These are phyloP conservation scores for Pandemis heparana DNA, from an alignment of 2,888 invertebrate species.

Conservation along the genomic window DNA sequence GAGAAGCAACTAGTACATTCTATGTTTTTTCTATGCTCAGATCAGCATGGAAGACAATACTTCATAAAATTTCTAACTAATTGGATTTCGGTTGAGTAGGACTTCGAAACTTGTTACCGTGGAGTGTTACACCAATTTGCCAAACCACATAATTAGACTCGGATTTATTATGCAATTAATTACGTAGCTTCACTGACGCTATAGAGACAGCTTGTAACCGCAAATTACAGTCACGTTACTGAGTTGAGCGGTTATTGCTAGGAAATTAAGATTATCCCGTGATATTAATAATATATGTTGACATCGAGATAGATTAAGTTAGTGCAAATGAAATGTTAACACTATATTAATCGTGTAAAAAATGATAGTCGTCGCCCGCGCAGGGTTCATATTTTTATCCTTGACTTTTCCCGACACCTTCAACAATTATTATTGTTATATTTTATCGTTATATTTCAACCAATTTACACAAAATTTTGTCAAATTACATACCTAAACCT, in stretches of 20 bases:
- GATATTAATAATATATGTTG: constrained; percentile 11
- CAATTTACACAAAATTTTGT: no score
- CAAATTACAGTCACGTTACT: constrained; percentile 25
- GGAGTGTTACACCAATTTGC: not conserved
- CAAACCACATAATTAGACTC: constrained; percentile 19
- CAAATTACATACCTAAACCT: no score
- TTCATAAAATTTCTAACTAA: not conserved
- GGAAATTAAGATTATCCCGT: constrained; percentile 17
- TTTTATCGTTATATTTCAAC: no score
- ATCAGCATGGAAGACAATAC: not conserved
- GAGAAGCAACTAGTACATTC: no score
- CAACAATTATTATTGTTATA: no score
- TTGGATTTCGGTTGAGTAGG: constrained; percentile 1
- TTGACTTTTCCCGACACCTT: no score
- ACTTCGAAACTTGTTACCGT: not conserved
- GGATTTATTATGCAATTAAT: constrained; percentile 30
- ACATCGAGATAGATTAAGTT: constrained; percentile 9
- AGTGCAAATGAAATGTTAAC: no score
- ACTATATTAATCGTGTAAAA: no score
- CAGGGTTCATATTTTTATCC: not conserved
- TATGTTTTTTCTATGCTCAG: no score
- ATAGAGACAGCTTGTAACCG: constrained; percentile 12
- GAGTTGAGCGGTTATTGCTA: not conserved
- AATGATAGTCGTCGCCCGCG: no score
- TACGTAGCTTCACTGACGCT: constrained; percentile 20